phyloP scores from a whole-genome alignment of 1,140 invertebrate genomes.

The Nebria ingens region DNA sequence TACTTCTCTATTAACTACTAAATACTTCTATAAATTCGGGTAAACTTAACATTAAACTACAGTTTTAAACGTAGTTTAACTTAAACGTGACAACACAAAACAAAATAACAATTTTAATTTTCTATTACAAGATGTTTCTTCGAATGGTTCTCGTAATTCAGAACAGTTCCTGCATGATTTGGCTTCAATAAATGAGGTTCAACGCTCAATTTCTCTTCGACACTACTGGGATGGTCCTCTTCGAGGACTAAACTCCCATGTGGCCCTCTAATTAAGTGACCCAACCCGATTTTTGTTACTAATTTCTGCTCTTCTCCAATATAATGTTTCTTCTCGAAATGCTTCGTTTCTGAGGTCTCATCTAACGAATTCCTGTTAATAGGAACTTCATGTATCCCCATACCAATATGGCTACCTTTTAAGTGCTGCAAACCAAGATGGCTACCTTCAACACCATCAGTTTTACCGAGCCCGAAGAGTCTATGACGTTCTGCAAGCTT shows the following conservation, averaged over 20 bases:
- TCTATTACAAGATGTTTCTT: not conserved
- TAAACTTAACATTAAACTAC: not conserved
- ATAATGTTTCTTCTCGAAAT: conserved; percentile 14
- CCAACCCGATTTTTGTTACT: conserved; percentile 20
- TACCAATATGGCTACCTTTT: conserved; percentile 24
- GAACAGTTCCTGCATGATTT: conserved; percentile 30
- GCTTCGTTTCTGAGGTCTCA: not conserved
- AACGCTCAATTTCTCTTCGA: conserved; percentile 29
- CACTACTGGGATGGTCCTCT: conserved; percentile 18
- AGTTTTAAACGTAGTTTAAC: not conserved
- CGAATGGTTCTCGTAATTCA: conserved; percentile 28
- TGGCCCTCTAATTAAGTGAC: conserved; percentile 29
- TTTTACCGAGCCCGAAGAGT: conserved; percentile 20
- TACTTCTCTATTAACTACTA: not conserved
- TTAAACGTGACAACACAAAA: not conserved
- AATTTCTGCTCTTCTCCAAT: conserved; percentile 22
- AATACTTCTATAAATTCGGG: not conserved
- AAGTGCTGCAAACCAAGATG: conserved; percentile 16
- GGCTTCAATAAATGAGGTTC: conserved; percentile 29
- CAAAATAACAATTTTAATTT: conserved; percentile 1
- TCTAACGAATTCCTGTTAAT: not conserved
- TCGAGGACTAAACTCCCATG: conserved; percentile 32
- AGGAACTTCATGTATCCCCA: conserved; percentile 18
- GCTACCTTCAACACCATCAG: conserved; percentile 6
- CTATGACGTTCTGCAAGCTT: conserved; percentile 18